Conservation (phyloP, 2,888 invertebrate genomes). For the Holacanthella duospinosa region DNA sequence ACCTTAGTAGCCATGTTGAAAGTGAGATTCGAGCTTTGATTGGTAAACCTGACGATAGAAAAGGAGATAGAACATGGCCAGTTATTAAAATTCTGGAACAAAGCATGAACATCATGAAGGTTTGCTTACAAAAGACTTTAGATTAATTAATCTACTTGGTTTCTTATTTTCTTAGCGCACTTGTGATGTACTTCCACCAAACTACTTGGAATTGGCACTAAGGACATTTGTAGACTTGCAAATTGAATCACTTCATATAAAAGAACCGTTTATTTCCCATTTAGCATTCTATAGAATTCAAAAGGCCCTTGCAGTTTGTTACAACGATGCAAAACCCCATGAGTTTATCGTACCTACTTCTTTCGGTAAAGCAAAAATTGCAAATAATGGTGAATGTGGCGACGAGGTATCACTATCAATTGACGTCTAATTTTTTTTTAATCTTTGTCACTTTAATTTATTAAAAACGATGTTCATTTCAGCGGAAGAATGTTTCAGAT, state of each 20-base stretch:
- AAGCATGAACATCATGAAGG: not conserved
- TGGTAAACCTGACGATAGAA: not conserved
- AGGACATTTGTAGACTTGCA: slow-evolving; percentile 14
- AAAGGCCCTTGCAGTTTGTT: slow-evolving; percentile 14
- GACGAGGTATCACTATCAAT: too few species aligned
- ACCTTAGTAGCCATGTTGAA: not conserved
- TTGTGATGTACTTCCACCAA: slow-evolving; percentile 7
- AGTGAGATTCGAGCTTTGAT: not conserved
- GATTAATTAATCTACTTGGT: not conserved
- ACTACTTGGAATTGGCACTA: slow-evolving; percentile 13
- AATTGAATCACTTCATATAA: slow-evolving; percentile 10
- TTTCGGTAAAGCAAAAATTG: too few species aligned
- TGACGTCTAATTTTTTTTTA: too few species aligned
- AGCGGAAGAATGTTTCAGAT: not conserved
- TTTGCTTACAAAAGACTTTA: too few species aligned
- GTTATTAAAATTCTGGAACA: not conserved
- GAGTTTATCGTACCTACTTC: slow-evolving; percentile 4
- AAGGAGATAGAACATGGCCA: not conserved
- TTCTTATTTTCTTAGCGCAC: slow-evolving; percentile 6
- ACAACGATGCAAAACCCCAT: slow-evolving; percentile 11
- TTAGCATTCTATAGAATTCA: slow-evolving; percentile 12
- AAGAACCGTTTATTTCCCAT: slow-evolving; percentile 17
- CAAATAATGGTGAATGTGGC: too few species aligned
- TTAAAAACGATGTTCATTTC: too few species aligned
- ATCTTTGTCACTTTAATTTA: too few species aligned